Evolutionary conservation across 1,140 invertebrate species (phyloP).

Genomic region (Diachasmimorpha longicaudata): DNA sequence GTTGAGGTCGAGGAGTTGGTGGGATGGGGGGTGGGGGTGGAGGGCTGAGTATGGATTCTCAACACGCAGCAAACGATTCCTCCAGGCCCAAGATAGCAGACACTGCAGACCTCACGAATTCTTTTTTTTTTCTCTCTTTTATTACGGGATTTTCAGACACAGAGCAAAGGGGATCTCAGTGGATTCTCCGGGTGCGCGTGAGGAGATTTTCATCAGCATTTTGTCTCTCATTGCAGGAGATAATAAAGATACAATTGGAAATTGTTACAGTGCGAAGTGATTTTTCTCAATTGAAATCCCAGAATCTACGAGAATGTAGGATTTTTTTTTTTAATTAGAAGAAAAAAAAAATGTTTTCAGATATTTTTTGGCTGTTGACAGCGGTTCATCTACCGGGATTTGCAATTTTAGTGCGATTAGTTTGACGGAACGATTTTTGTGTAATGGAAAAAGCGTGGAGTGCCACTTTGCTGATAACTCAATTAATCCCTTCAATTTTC

Average conservation of each 20-base stretch:
- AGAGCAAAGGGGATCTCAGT: not conserved
- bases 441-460: not conserved
- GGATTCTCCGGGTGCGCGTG: not conserved
- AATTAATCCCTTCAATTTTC: conserved; percentile 13
- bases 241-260: not conserved
- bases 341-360: not conserved
- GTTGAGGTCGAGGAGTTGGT: conserved; percentile 15
- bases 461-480: conserved; percentile 20
- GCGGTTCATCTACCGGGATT: not conserved
- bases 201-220: not conserved
- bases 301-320: not conserved
- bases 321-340: not conserved
- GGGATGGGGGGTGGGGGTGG: not conserved
- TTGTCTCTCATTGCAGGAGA: not conserved
- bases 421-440: not conserved
- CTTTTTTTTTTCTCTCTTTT: not conserved
- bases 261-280: conserved; percentile 10
- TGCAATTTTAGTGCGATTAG: conserved; percentile 6
- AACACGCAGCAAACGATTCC: conserved; percentile 44
- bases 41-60: conserved; percentile 25
- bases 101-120: conserved; percentile 11
- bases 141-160: not conserved
- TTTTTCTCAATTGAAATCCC: not conserved
- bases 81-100: conserved; percentile 21
- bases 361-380: not conserved